Percentiles rank a stretch among this genome's conserved stretches.
Evolutionary conservation across 2,797 vertebrate genomes (phyloP).

Genomic region (Acipenser oxyrinchus): DNA sequence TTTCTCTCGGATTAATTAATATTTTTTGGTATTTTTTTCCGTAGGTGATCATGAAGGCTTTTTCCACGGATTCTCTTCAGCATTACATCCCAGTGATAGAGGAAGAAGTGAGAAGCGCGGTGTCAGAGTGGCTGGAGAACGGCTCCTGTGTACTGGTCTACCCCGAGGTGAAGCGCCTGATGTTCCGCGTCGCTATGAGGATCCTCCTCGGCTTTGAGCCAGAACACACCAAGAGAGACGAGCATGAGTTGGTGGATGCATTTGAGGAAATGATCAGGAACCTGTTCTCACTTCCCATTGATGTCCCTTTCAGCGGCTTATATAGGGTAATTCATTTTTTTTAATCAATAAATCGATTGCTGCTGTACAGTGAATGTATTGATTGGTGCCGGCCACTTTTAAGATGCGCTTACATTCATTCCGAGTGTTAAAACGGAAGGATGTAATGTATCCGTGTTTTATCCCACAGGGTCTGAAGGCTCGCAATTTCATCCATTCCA

Average conservation of each 20-base stretch:
- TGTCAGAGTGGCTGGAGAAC: conserved; percentile 67
- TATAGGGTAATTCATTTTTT: conserved; percentile 71
- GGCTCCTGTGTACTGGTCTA: conserved; percentile 79
- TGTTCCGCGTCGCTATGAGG: conserved; percentile 95
- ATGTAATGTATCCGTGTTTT: background rate
- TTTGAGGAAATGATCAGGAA: conserved; percentile 98
- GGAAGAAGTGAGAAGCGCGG: conserved; percentile 71
- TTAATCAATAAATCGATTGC: too few species aligned
- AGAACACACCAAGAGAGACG: conserved; percentile 60
- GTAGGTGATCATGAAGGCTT: conserved; percentile 88
- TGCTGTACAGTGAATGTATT: too few species aligned
- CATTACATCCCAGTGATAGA: conserved; percentile 85
- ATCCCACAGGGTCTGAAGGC: conserved; percentile 77
- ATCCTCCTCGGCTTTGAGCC: conserved; percentile 85
- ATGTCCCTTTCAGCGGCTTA: conserved; percentile 89
- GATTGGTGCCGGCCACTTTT: too few species aligned
- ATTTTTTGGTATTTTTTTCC: background rate
- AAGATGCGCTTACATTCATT: too few species aligned
- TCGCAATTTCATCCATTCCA: conserved; percentile 87
- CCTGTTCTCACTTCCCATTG: conserved; percentile 91
- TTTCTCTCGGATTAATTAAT: too few species aligned
- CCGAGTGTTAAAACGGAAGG: too few species aligned
- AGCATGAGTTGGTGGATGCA: conserved; percentile 82
- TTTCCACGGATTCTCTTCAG: conserved; percentile 83
- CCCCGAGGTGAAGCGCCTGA: conserved; percentile 89